Percentiles rank a stretch among this genome's conserved stretches.
Conservation (phyloP, 2,797 vertebrate species). For the Schizothorax lantsangensis region DNA sequence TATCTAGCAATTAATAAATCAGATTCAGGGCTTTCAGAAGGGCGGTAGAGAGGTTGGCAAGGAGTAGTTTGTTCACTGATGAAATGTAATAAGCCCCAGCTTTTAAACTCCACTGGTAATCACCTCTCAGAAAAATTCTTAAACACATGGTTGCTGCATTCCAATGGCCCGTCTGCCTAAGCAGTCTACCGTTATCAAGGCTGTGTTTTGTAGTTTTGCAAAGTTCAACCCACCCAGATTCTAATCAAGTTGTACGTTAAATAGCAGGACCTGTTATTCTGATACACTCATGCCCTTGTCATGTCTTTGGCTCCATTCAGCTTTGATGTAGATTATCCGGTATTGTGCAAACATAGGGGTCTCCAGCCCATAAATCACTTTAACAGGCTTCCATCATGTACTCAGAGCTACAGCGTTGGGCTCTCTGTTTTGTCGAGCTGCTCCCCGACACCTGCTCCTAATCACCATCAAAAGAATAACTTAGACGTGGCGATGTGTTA, state of each 20-base stretch:
- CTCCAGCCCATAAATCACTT: slow-evolving; percentile 76
- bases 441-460: slow-evolving; percentile 79
- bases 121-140: slow-evolving; percentile 25
- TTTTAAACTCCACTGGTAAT: slow-evolving; percentile 52
- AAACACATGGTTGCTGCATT: slow-evolving; percentile 20
- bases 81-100: slow-evolving; percentile 44
- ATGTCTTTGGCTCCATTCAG: slow-evolving; percentile 13
- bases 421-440: slow-evolving; percentile 55
- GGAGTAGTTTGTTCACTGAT: slow-evolving; percentile 20
- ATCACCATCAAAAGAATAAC: slow-evolving; percentile 74
- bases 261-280: neutral
- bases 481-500: slow-evolving; percentile 72
- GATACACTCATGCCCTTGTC: slow-evolving; percentile 21
- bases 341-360: slow-evolving; percentile 74
- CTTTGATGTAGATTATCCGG: slow-evolving; percentile 68
- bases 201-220: slow-evolving; percentile 1
- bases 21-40: slow-evolving; percentile 31
- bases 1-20: slow-evolving; percentile 55
- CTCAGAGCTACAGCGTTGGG: slow-evolving; percentile 25
- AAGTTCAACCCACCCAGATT: neutral
- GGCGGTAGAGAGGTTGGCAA: neutral
- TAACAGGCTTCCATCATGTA: slow-evolving; percentile 61
- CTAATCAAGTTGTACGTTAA: neutral
- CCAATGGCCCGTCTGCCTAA: neutral
- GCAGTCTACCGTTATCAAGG: neutral